Conservation (phyloP, 2,797 vertebrate species). For the Morelia viridis region DNA sequence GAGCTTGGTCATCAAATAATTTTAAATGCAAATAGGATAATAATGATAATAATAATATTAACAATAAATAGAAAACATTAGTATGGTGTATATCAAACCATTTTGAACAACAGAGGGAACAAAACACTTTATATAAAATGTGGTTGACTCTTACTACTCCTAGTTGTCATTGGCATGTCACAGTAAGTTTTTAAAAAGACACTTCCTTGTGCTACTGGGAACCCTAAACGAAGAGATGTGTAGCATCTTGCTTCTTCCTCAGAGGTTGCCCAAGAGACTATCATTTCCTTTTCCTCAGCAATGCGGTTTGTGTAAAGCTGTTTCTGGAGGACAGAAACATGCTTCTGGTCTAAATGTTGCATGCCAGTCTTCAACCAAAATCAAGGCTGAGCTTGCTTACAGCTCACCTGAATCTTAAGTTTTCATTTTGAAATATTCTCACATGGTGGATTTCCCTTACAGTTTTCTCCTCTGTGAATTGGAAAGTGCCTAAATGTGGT, state of each 20-base stretch:
- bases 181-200: not conserved
- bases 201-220: constrained; percentile 16
- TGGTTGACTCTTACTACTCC: not conserved
- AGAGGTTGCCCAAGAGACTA: constrained; percentile 29
- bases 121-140: not conserved
- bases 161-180: not conserved
- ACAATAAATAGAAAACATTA: not conserved
- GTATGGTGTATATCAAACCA: not conserved
- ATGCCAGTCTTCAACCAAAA: not conserved
- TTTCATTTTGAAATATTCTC: not conserved
- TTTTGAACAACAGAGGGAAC: not conserved
- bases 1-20: not conserved
- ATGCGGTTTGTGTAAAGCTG: constrained; percentile 26
- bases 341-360: not conserved
- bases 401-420: not conserved
- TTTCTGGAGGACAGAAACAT: constrained; percentile 47
- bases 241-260: not conserved
- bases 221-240: not conserved
- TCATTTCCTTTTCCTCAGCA: constrained; percentile 32
- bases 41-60: not conserved
- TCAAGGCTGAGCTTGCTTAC: not conserved
- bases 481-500: not conserved
- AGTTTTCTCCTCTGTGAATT: not conserved
- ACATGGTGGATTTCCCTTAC: not conserved
- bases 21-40: not conserved